Percentiles rank a stretch among this genome's conserved stretches.
Evolutionary conservation across 2,113 vertebrate species (phyloP).

Genomic region (Hypanus sabinus): DNA sequence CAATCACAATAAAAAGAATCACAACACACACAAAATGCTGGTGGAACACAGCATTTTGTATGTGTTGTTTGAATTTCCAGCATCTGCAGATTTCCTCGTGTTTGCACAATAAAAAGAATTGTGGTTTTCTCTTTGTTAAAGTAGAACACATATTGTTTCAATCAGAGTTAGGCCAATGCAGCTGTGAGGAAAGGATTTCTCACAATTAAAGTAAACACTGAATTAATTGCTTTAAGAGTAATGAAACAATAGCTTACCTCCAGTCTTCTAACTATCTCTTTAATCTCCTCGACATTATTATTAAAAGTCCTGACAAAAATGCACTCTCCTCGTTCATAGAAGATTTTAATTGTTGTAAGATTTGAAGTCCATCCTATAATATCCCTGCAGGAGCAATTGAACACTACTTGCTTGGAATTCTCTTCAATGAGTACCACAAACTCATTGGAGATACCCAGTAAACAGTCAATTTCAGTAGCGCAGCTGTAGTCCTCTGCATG

Average conservation of each 20-base stretch:
- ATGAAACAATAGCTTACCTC: constrained; percentile 68
- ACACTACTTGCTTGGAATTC: constrained; percentile 80
- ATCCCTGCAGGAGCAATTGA: constrained; percentile 86
- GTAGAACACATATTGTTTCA: neutral
- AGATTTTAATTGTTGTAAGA: constrained; percentile 81
- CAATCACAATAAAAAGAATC: neutral
- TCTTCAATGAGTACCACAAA: constrained; percentile 82
- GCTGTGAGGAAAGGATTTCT: neutral
- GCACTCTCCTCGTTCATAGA: constrained; percentile 88
- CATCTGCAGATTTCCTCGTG: no score
- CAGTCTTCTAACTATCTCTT: constrained; percentile 85
- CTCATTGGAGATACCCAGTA: constrained; percentile 83
- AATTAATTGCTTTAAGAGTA: neutral
- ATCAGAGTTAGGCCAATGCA: neutral
- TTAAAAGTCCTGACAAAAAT: constrained; percentile 82
- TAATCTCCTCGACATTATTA: constrained; percentile 80
- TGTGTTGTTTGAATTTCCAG: no score
- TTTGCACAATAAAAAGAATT: neutral
- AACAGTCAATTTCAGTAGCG: constrained; percentile 78
- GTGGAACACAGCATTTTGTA: no score
- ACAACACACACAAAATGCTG: no score
- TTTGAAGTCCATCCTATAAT: constrained; percentile 91
- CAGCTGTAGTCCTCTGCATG: constrained; percentile 83
- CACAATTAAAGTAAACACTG: neutral
- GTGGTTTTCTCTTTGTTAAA: neutral